These are phyloP conservation scores for Sitobion miscanthi DNA, from an alignment of 1,140 invertebrate species.

Conservation along the genomic window DNA sequence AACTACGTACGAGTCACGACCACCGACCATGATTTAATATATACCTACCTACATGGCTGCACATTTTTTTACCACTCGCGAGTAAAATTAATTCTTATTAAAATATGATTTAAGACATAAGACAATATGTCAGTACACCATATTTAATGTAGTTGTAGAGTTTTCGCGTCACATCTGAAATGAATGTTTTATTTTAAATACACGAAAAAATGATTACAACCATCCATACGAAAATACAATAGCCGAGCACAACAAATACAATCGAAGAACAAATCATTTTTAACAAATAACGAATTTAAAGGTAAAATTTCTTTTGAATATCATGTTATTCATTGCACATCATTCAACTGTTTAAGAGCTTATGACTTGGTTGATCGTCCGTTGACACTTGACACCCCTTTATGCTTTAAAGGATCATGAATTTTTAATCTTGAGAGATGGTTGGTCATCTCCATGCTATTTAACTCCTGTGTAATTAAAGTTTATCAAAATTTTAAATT, in stretches of 20 bases:
- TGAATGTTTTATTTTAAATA: not conserved
- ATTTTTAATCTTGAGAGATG: not conserved
- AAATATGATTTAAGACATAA: not conserved
- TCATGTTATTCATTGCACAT: no score
- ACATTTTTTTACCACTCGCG: not conserved
- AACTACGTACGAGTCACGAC: no score
- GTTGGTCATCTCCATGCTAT: not conserved
- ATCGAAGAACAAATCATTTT: slow-evolving; percentile 45
- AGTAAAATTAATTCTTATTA: not conserved
- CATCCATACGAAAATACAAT: slow-evolving; percentile 46
- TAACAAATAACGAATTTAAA: not conserved
- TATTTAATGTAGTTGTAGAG: not conserved
- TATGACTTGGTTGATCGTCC: not conserved
- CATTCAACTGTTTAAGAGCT: not conserved
- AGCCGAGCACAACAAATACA: slow-evolving; percentile 43
- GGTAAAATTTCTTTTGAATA: not conserved
- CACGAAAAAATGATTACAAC: slow-evolving; percentile 46
- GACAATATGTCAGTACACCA: not conserved
- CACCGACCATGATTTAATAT: not conserved
- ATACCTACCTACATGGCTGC: not conserved
- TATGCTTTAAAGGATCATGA: not conserved
- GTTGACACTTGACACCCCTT: slow-evolving; percentile 19
- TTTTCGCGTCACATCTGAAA: not conserved
- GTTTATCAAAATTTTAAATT: not conserved
- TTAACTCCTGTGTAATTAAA: not conserved